Conservation (phyloP, 2,797 vertebrate genomes). For the Acanthornis magna region DNA sequence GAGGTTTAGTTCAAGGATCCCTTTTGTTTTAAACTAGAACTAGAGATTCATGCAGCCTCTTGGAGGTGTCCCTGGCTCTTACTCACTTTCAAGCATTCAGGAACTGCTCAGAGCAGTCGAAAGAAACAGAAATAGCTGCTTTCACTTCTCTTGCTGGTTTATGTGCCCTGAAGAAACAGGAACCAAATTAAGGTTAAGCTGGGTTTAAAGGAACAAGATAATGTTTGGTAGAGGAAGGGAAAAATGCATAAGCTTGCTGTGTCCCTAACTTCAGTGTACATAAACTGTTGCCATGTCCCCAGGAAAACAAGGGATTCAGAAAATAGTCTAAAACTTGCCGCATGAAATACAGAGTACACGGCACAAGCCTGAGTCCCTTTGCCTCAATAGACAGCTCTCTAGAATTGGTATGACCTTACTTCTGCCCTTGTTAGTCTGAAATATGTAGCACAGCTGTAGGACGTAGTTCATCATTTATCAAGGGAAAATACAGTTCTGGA, state of each 20-base stretch:
- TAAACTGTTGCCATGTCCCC: not conserved
- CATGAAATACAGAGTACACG: not conserved
- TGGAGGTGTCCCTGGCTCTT: not conserved
- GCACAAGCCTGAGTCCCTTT: not conserved
- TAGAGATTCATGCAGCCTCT: not conserved
- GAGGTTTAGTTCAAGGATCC: not conserved
- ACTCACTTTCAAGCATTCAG: not conserved
- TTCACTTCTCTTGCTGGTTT: conserved; percentile 36
- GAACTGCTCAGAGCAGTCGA: not conserved
- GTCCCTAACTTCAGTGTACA: not conserved
- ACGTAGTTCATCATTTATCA: conserved; percentile 55
- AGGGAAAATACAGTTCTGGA: conserved; percentile 46
- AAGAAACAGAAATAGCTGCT: conserved; percentile 34
- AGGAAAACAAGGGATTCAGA: not conserved
- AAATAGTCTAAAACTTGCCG: not conserved
- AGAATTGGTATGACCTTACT: conserved; percentile 21
- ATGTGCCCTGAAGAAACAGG: conserved; percentile 36
- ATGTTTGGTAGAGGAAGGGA: not conserved
- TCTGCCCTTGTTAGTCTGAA: conserved; percentile 31
- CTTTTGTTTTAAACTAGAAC: not conserved
- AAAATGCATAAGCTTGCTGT: not conserved
- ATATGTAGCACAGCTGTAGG: conserved; percentile 54
- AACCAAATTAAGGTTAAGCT: conserved; percentile 36
- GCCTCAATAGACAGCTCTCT: not conserved
- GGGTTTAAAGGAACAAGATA: conserved; percentile 56